Base-by-base conservation (phyloP, 2,888 invertebrate genomes). In the Acrobasis suavella region DNA sequence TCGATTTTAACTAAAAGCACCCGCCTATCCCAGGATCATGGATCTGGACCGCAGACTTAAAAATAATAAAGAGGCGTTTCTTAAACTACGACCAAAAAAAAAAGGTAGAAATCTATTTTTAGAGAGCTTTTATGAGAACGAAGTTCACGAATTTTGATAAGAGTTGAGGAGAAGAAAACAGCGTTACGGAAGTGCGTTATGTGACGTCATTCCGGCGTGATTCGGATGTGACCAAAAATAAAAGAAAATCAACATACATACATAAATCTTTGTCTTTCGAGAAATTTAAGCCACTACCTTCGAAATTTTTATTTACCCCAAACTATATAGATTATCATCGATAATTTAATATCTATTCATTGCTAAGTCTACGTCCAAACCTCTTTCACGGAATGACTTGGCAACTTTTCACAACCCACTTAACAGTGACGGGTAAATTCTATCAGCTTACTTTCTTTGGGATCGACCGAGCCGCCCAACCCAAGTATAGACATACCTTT, bases 321-420 rank as follows among this genome's bases (percentile, higher is more conserved):
- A 22, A 22, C 7, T n/a, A 14, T 46, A 6, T 14, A 46, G 0
- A 46, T 14, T 14, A 46, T n/a, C 14, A 46, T 12, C 14, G 7
- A 46, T 46, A 10, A 6, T 46, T 42, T 46, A 42, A 14, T 22
- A 7, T 42, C 56, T 56, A 42, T 42, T 14, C 17, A 15, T 56
- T 42, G 8, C 10, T 14, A 15, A 56, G 22, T 42, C 56, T 42
- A 10, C 10, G 39, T 39, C 14, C 42, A 12, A 50, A 37, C 52
- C 52, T 54, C 32, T 55, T 61, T 51, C 38, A 22, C n/a, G 54
- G 9, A 49, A 49, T 61, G 61, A 61, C 61, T 61, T 55, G 42
- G 54, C 61, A 61, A 55, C 61, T 61, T 61, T 61, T 61, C 54
- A 54, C 60, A 60, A 60, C 60, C 60, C 51, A 60, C 51, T 60